These are phyloP conservation scores for Leucophenga maculata DNA, from an alignment of 2,888 invertebrate species.

Conservation along the genomic window DNA sequence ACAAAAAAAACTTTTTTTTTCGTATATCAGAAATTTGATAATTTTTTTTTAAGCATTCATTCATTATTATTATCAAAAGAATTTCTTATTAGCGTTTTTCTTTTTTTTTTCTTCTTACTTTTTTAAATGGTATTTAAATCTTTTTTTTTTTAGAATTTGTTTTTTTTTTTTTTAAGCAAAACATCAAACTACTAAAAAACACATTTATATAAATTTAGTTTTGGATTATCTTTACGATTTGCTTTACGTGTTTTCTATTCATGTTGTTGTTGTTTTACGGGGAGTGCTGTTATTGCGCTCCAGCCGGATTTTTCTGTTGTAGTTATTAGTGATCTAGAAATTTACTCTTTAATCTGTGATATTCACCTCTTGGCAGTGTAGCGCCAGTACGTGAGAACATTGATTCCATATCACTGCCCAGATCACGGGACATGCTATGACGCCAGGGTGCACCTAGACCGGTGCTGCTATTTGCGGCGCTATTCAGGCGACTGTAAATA, in stretches of 20 bases:
- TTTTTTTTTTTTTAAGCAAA: constrained; percentile 22
- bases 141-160: constrained; percentile 31
- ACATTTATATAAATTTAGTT: constrained; percentile 22
- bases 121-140: constrained; percentile 46
- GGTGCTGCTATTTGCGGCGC: constrained; percentile 47
- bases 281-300: not conserved
- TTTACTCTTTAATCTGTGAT: constrained; percentile 73
- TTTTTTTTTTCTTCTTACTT: constrained; percentile 28
- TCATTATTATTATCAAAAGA: not conserved
- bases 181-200: constrained; percentile 58
- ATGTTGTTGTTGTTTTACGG: constrained; percentile 17
- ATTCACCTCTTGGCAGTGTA: constrained; percentile 82
- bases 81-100: constrained; percentile 7
- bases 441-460: constrained; percentile 74
- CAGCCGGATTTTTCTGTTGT: constrained; percentile 29
- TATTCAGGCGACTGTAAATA: constrained; percentile 68
- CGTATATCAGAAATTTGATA: not conserved
- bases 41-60: not conserved
- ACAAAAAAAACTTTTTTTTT: no score
- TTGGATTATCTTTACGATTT: constrained; percentile 32
- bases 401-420: constrained; percentile 82
- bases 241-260: constrained; percentile 24
- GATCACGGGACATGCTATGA: constrained; percentile 78
- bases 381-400: constrained; percentile 77
- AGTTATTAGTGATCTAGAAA: constrained; percentile 59